These are phyloP conservation scores for Micronycteris hirsuta DNA, from an alignment of 2,113 vertebrate species.

Conservation along the genomic window DNA sequence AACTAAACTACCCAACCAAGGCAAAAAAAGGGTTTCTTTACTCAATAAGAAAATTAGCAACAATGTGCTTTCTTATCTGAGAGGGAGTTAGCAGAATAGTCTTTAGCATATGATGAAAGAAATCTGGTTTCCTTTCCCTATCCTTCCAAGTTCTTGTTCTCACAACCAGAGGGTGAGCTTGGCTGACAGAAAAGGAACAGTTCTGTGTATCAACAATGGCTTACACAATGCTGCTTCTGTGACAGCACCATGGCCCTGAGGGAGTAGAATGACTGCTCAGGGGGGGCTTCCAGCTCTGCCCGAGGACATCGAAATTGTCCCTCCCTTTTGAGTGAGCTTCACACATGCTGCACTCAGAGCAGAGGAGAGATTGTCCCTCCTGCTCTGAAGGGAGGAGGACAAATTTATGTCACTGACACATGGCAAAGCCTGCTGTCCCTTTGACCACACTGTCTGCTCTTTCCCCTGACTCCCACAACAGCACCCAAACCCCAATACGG, in stretches of 20 bases:
- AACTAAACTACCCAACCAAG: no score
- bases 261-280: background rate
- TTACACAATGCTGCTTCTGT: background rate
- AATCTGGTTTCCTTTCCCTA: background rate
- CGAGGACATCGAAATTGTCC: accelerated
- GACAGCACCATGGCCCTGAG: background rate
- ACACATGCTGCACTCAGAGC: background rate
- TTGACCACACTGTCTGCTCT: background rate
- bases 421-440: background rate
- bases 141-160: background rate
- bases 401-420: no score
- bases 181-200: background rate
- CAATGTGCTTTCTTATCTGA: background rate
- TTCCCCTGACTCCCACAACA: accelerated
- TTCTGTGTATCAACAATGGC: background rate
- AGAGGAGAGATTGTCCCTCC: background rate
- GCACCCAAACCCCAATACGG: accelerated
- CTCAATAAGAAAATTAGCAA: background rate
- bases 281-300: background rate
- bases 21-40: background rate
- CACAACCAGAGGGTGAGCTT: background rate
- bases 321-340: background rate
- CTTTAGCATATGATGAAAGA: background rate
- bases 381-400: background rate
- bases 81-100: background rate